phyloP scores from a whole-genome alignment of 2,113 vertebrate species.

The Corythaixoides concolor region DNA sequence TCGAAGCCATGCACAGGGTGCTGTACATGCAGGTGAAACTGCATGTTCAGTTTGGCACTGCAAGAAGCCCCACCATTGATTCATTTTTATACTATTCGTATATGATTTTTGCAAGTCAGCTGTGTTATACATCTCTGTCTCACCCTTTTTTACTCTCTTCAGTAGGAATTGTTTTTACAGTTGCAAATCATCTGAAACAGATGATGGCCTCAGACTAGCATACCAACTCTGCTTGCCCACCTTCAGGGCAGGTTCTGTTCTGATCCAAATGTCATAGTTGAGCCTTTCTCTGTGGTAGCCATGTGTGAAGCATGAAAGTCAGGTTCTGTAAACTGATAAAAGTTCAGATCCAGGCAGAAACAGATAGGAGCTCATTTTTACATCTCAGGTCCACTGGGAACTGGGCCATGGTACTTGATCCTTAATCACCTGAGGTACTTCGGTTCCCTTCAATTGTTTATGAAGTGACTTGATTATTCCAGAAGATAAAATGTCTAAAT shows the following conservation, averaged over 20 bases:
- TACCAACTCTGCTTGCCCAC: not conserved
- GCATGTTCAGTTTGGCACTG: not conserved
- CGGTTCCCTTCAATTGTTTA: not conserved
- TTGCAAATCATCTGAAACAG: not conserved
- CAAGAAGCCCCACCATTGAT: not conserved
- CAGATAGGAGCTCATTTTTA: not conserved
- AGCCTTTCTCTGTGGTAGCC: not conserved
- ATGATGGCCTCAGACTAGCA: not conserved
- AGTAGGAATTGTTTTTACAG: not conserved
- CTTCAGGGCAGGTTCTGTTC: not conserved
- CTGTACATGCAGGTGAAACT: not conserved
- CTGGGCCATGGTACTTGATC: not conserved
- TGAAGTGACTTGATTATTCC: not conserved
- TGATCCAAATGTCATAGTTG: not conserved
- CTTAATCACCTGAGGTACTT: not conserved
- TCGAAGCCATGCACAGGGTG: not conserved
- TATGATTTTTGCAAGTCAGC: not conserved
- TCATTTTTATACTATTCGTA: not conserved
- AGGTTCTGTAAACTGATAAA: not conserved
- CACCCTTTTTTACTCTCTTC: not conserved
- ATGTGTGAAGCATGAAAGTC: not conserved
- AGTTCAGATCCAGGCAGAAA: not conserved
- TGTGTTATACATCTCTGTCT: not conserved
- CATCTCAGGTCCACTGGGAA: not conserved
- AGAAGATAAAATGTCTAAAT: not conserved